These are phyloP conservation scores for Pangasianodon hypophthalmus DNA, from an alignment of 2,113 vertebrate genomes.

Conservation along the genomic window DNA sequence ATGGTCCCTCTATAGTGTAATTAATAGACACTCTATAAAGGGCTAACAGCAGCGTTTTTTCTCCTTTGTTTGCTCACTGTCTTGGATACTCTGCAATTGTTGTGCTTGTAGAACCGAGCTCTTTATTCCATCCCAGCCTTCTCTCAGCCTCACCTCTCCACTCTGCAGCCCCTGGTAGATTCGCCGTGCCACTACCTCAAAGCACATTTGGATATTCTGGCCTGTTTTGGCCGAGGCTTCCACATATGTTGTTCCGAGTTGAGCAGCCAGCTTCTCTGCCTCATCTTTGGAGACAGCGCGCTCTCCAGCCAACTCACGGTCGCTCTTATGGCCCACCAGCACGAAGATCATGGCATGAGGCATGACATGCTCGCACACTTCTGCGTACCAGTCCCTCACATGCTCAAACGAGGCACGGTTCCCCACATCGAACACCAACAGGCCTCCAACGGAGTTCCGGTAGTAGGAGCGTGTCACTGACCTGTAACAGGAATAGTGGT, in stretches of 20 bases:
- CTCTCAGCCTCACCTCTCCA: slow-evolving; percentile 64
- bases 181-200: slow-evolving; percentile 70
- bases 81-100: slow-evolving; percentile 48
- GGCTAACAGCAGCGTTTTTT: slow-evolving; percentile 69
- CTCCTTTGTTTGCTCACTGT: slow-evolving; percentile 9
- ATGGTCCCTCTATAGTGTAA: neutral
- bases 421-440: slow-evolving; percentile 83
- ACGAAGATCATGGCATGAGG: slow-evolving; percentile 75
- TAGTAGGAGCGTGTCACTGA: slow-evolving; percentile 84
- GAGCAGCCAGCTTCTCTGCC: slow-evolving; percentile 73
- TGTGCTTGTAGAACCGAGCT: slow-evolving; percentile 62
- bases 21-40: neutral
- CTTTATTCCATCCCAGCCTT: slow-evolving; percentile 79
- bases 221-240: slow-evolving; percentile 81
- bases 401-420: slow-evolving; percentile 80
- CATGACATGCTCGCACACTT: slow-evolving; percentile 76
- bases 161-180: slow-evolving; percentile 75
- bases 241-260: slow-evolving; percentile 71
- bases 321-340: slow-evolving; percentile 83
- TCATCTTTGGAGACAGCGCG: slow-evolving; percentile 72
- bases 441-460: slow-evolving; percentile 78
- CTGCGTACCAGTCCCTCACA: slow-evolving; percentile 76
- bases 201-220: slow-evolving; percentile 72
- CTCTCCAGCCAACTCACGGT: slow-evolving; percentile 65
- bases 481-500: slow-evolving; percentile 59